A percentile compares a stretch with the other conserved stretches of the same genome.
These are phyloP conservation scores for Desmophyllum pertusum DNA, from an alignment of 92 coral and sea anemone genomes.

Conservation along the genomic window DNA sequence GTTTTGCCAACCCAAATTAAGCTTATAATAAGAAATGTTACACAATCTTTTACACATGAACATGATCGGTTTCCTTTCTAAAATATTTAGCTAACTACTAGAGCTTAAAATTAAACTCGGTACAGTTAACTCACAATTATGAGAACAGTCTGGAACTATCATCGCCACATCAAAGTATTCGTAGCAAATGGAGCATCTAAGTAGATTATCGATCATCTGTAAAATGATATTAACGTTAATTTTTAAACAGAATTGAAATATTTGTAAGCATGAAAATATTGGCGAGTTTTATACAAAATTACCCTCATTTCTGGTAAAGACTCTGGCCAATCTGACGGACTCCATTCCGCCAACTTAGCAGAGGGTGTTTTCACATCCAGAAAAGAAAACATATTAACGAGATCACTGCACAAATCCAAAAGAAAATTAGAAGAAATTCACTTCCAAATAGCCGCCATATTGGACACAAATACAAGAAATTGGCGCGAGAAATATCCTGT, in stretches of 20 bases:
- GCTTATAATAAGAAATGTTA: too few species aligned
- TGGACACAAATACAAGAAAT: constrained; percentile 28
- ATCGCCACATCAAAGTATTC: constrained; percentile 88
- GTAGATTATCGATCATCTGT: constrained; percentile 87
- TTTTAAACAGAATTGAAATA: background rate
- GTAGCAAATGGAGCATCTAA: constrained; percentile 92
- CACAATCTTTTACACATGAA: too few species aligned
- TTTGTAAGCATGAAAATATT: too few species aligned
- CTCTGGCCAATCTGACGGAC: constrained; percentile 96
- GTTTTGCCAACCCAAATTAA: too few species aligned
- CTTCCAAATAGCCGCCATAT: constrained; percentile 43
- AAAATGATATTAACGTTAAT: background rate
- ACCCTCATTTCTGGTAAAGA: constrained; percentile 83
- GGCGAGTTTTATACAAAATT: background rate
- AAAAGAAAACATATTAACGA: background rate
- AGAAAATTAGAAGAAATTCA: background rate
- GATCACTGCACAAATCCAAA: background rate
- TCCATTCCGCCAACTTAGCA: constrained; percentile 62
- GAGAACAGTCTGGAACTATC: constrained; percentile 84
- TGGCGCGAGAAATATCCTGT: constrained; percentile 59
- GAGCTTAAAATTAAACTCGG: background rate
- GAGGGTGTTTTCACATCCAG: constrained; percentile 16
- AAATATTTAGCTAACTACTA: too few species aligned
- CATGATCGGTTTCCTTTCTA: too few species aligned
- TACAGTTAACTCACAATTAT: constrained; percentile 79